A percentile compares a stretch with the other conserved stretches of the same genome.
Conservation (phyloP, 2,888 invertebrate genomes). For the Catocala sponsa region DNA sequence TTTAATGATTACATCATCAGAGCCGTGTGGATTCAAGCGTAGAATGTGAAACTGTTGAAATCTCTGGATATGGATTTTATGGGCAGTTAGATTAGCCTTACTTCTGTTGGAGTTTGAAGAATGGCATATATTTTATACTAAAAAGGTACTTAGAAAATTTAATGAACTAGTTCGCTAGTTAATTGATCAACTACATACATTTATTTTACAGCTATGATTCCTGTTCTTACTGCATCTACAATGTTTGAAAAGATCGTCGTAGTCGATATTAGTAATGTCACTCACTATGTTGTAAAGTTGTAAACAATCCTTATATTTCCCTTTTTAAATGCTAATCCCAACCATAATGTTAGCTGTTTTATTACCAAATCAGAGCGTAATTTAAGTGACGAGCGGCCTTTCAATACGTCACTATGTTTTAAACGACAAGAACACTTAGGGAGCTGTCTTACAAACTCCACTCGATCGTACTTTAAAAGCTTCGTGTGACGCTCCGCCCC, state of each 20-base stretch:
- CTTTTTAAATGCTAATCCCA: constrained; percentile 20
- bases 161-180: too few relatives aligned
- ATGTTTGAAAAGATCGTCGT: too few relatives aligned
- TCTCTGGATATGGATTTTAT: too few relatives aligned
- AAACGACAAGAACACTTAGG: constrained; percentile 38
- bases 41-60: background rate
- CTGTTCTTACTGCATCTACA: too few relatives aligned
- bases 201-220: too few relatives aligned
- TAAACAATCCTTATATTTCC: background rate
- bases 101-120: too few relatives aligned
- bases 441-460: constrained; percentile 28
- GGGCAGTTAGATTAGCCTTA: too few relatives aligned
- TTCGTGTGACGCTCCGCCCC: constrained; percentile 28
- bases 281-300: too few relatives aligned
- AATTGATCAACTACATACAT: too few relatives aligned
- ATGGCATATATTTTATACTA: too few relatives aligned
- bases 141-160: too few relatives aligned
- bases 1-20: background rate
- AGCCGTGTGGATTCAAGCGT: background rate
- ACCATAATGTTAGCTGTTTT: constrained; percentile 28
- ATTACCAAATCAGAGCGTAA: constrained; percentile 19
- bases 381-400: constrained; percentile 17
- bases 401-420: constrained; percentile 31
- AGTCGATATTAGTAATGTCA: too few relatives aligned
- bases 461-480: constrained; percentile 42